Percentiles rank a stretch among this genome's conserved stretches.
Evolutionary conservation across 1,140 invertebrate genomes (phyloP).

Genomic region (Caerostris extrusa): DNA sequence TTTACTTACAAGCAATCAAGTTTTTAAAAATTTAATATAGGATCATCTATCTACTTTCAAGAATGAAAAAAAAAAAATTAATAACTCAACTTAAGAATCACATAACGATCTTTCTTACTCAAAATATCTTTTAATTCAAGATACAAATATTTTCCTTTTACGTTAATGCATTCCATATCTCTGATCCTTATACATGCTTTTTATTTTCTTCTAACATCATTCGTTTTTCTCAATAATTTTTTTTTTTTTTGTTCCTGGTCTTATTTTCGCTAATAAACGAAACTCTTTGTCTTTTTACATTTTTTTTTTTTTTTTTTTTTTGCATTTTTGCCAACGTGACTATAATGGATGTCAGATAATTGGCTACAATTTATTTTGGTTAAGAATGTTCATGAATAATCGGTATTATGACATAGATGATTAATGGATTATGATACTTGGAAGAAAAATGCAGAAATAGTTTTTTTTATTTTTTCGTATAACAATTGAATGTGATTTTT

Average conservation of each 20-base stretch:
- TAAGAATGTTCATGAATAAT: constrained; percentile 25
- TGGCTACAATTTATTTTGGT: constrained; percentile 56
- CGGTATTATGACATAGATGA: constrained; percentile 2
- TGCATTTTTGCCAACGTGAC: constrained; percentile 10
- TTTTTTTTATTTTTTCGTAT: not conserved
- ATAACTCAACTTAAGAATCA: not conserved
- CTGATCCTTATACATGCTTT: not conserved
- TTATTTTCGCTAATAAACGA: not conserved
- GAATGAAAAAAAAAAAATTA: too few species aligned
- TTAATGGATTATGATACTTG: constrained; percentile 10
- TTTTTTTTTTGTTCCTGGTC: not conserved
- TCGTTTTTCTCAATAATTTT: not conserved
- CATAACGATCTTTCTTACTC: not conserved
- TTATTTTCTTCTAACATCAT: not conserved
- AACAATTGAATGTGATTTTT: not conserved
- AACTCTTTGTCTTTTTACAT: not conserved
- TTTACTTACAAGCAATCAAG: too few species aligned
- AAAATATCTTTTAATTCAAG: constrained; percentile 40
- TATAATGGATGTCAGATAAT: constrained; percentile 52
- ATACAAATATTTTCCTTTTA: not conserved
- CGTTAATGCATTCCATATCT: constrained; percentile 9
- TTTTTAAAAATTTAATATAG: too few species aligned
- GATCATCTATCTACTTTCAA: too few species aligned
- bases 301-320: not conserved
- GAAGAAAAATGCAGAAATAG: not conserved